Evolutionary conservation across 2,113 vertebrate species (phyloP).

Genomic region (Kryptolebias marmoratus): DNA sequence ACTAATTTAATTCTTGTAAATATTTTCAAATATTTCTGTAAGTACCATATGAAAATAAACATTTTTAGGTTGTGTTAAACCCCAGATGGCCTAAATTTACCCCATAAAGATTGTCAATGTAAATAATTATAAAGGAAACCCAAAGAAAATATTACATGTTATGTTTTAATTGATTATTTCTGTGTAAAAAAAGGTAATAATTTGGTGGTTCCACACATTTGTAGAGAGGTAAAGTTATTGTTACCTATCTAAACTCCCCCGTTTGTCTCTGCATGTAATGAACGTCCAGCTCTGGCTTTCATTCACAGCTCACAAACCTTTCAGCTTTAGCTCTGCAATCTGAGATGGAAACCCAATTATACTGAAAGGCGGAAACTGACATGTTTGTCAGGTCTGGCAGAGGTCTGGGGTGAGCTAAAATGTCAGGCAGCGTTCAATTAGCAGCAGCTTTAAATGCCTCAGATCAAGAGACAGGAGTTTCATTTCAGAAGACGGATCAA

Average conservation of each 20-base stretch:
- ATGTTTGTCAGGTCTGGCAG: slow-evolving; percentile 59
- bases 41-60: too few species aligned
- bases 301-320: background rate
- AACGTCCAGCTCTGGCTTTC: slow-evolving; percentile 31
- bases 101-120: background rate
- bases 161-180: slow-evolving; percentile 42
- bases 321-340: slow-evolving; percentile 5
- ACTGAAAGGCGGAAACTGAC: slow-evolving; percentile 47
- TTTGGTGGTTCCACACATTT: slow-evolving; percentile 21
- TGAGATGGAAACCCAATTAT: slow-evolving; percentile 63
- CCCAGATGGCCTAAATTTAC: background rate
- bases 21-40: too few species aligned
- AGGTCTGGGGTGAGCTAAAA: slow-evolving; percentile 46
- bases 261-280: slow-evolving; percentile 33
- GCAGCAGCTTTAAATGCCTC: slow-evolving; percentile 53
- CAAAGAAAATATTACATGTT: slow-evolving; percentile 28
- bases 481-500: slow-evolving; percentile 58
- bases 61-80: too few species aligned
- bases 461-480: slow-evolving; percentile 52
- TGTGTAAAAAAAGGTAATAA: slow-evolving; percentile 41
- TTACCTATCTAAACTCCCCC: slow-evolving; percentile 53
- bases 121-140: slow-evolving; percentile 5
- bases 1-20: too few species aligned
- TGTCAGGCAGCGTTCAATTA: slow-evolving; percentile 72
- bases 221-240: slow-evolving; percentile 19